Evolutionary conservation across 1,140 invertebrate genomes (phyloP).

Genomic region (Helicoverpa zea): DNA sequence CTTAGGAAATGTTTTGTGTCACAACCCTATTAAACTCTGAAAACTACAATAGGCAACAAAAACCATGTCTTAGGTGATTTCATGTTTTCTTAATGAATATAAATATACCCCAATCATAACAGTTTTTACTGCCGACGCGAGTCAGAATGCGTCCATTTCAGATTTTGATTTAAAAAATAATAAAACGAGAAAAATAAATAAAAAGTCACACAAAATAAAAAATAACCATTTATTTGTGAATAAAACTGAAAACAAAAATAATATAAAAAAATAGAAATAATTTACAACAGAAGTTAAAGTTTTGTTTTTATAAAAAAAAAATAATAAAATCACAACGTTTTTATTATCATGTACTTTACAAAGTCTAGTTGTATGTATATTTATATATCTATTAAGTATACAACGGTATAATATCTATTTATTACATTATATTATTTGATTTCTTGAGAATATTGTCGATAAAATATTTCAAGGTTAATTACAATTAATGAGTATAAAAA

Average conservation of each 20-base stretch:
- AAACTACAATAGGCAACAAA: constrained; percentile 49
- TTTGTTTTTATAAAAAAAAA: constrained; percentile 59
- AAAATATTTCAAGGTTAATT: neutral
- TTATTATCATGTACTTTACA: constrained; percentile 40
- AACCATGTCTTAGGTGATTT: constrained; percentile 1
- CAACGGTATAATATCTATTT: constrained; percentile 52
- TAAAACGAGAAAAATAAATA: constrained; percentile 53
- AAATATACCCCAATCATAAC: too few relatives aligned
- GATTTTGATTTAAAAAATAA: constrained; percentile 12
- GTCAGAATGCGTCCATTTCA: neutral
- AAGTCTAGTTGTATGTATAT: constrained; percentile 46
- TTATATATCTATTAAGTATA: constrained; percentile 53
- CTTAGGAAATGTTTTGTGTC: constrained; percentile 37
- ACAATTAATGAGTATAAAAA: neutral
- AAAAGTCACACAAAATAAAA: constrained; percentile 60
- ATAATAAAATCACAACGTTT: constrained; percentile 64
- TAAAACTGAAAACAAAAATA: constrained; percentile 59
- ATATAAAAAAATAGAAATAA: constrained; percentile 58
- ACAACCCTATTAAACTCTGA: constrained; percentile 59
- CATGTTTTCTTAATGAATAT: neutral
- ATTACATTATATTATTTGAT: constrained; percentile 43
- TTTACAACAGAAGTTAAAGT: constrained; percentile 50
- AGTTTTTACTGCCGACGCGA: too few relatives aligned
- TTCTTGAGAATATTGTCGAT: constrained; percentile 23
- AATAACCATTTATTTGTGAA: constrained; percentile 68